A percentile compares a stretch with the other conserved stretches of the same genome.
phyloP scores from a whole-genome alignment of 2,888 invertebrate species.

The Gonocerus acuteangulatus region DNA sequence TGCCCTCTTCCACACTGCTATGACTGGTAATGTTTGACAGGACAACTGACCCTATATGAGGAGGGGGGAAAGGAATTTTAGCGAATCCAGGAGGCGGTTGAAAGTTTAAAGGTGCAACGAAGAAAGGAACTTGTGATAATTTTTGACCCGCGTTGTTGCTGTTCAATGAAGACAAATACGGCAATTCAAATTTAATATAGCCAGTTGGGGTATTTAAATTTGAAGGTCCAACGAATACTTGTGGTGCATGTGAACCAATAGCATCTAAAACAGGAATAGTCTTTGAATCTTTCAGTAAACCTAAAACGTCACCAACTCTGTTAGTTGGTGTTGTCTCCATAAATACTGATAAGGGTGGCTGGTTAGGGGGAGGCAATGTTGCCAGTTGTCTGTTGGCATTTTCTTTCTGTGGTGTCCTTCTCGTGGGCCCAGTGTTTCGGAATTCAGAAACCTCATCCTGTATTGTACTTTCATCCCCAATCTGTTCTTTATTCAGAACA shows the following conservation, averaged over 20 bases:
- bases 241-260: conserved; percentile 56
- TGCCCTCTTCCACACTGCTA: conserved; percentile 51
- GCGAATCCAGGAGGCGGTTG: conserved; percentile 76
- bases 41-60: conserved; percentile 79
- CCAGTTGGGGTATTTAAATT: conserved; percentile 61
- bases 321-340: conserved; percentile 52
- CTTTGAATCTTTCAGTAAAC: conserved; percentile 60
- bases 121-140: conserved; percentile 68
- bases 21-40: conserved; percentile 49
- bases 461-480: conserved; percentile 3
- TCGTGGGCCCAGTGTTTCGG: neutral
- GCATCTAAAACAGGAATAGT: conserved; percentile 70
- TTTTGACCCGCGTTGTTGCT: conserved; percentile 60
- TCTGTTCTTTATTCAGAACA: conserved; percentile 8
- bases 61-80: conserved; percentile 76
- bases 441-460: conserved; percentile 12
- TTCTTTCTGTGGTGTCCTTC: conserved; percentile 11
- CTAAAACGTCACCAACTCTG: conserved; percentile 62
- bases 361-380: conserved; percentile 54
- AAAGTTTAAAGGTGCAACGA: conserved; percentile 77
- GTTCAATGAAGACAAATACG: conserved; percentile 69
- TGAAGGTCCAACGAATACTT: conserved; percentile 74
- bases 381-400: conserved; percentile 8
- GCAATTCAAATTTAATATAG: conserved; percentile 72
- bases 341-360: conserved; percentile 76